A percentile compares a stretch with the other conserved stretches of the same genome.
These are phyloP conservation scores for Caenorhabditis sp. DNA, from an alignment of 2,888 invertebrate species.

Conservation along the genomic window DNA sequence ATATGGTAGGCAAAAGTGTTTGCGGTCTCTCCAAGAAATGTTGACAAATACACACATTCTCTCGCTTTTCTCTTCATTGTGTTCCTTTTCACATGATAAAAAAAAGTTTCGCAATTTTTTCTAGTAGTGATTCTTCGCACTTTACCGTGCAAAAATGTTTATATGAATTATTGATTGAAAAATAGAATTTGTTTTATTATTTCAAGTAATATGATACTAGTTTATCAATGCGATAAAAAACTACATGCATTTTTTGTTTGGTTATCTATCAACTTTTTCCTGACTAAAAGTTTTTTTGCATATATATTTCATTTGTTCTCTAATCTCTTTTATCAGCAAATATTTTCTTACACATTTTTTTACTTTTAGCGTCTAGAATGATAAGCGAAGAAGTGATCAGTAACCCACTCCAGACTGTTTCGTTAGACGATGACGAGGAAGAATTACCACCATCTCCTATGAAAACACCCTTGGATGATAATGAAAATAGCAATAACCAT, in stretches of 20 bases:
- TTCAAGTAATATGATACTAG: too few relatives aligned
- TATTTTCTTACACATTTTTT: not conserved
- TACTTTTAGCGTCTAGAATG: conserved; percentile 16
- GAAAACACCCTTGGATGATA: conserved; percentile 5
- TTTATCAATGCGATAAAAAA: too few relatives aligned
- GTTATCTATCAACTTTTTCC: not conserved
- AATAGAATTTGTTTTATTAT: too few relatives aligned
- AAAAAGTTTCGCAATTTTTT: too few relatives aligned
- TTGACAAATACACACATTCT: conserved; percentile 1
- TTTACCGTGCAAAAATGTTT: too few relatives aligned
- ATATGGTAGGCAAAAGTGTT: conserved; percentile 1
- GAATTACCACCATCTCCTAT: too few relatives aligned
- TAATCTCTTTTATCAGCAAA: not conserved
- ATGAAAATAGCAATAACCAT: conserved; percentile 1
- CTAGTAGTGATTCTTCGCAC: too few relatives aligned
- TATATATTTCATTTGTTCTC: too few relatives aligned
- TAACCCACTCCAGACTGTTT: conserved; percentile 29
- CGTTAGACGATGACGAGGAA: conserved; percentile 24
- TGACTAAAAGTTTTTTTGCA: too few relatives aligned
- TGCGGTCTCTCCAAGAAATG: conserved; percentile 1
- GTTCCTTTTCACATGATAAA: not conserved
- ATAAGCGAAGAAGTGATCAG: conserved; percentile 38
- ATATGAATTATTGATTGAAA: too few relatives aligned
- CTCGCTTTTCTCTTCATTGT: not conserved
- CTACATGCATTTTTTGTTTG: not conserved